Base-by-base conservation (phyloP, 2,113 vertebrate genomes). In the Eulacestoma nigropectus region DNA sequence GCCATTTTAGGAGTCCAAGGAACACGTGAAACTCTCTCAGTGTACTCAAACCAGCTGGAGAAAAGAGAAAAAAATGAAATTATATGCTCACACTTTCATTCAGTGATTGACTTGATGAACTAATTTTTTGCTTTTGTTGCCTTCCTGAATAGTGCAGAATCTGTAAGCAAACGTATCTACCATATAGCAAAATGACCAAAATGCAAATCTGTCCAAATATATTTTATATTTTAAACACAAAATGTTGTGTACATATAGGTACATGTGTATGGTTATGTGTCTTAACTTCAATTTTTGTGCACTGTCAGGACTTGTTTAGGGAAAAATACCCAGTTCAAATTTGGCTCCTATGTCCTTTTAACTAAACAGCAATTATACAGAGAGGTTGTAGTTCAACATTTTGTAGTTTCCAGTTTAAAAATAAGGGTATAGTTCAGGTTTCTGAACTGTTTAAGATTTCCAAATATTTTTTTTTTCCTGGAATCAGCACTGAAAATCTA, bases 91-190 rank as follows among this genome's bases (percentile, higher is more conserved):
- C 19, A n/a, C 50, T 84, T 95, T 86, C 33, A 79, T 84, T 92
- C 62, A 62, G 73, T 69, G n/a, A 39, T n/a, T 87, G 79, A 60
- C 41, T 62, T n/a, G 37, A 91, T 30, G 10, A 93, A 90, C 37
- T 88, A 64, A 56, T 82, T 90, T 92, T 89, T 95, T 80, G 33
- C 33, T 75, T 81, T 79, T 83, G 30, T 84, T 88, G 41, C 63
- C 56, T 63, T 80, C 80, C 42, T 44, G n/a, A 73, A 42, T 41
- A 75, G 37, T 27, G 23, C 8, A 80, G 32, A 74, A 75, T 63
- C 35, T 83, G 23, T 67, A 94, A 90, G 52, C 9, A 70, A 90
- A 81, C 13, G 17, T n/a, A 59, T 27, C 35, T 80, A 56, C 6
- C 47, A 27, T 26, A 68, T 4, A 92, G 9, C 15, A 74, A 72